Evolutionary conservation across 2,797 vertebrate genomes (phyloP), one percentile per base, ranked within the genome.

Genomic region (Enteromius unitaeniatus): DNA sequence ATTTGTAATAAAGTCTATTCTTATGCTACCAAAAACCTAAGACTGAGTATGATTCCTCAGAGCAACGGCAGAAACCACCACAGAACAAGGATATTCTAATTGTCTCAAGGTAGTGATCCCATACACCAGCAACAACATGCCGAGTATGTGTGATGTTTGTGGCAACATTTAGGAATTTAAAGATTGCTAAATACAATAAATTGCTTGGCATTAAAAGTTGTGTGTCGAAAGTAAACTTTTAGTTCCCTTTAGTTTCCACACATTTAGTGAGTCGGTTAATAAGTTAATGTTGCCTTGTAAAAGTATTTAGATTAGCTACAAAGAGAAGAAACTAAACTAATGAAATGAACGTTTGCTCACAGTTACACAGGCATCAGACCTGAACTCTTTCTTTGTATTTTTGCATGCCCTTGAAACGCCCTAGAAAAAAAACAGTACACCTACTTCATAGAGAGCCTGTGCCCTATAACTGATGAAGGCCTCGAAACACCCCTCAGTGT

Each of bases 371-470:
- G 9, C 4, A 40, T 37, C 26, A 51, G 26, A 31, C 70, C 45
- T 72, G 69, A 72, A 31, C 45, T 17, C 4, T 67, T 67, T 76
- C 31, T 23, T 53, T 74, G 31, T 58, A 21, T 58, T 40, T 58
- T 10, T 58, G 51, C 34, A 40, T 58, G 53, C 34, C 34, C 34
- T 14, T 26, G 21, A 58, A 40, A 34, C 14, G 26, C 51, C 73
- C 21, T 58, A 40, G 34, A 58, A 23, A 34, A 34, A 58, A 40
- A 76, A 58, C 31, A 4, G 31, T 17, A 58, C 34, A 34, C 51
- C 51, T 21, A 40, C 73, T 76, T 76, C 14, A 47, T 78, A 78
- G 23, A 6, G 10, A 62, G 55, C 55, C 76, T 78, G 9, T 49
- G 17, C 60, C 40, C 76, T 60, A 65, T 26, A 64, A 64, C 76